Percentiles rank a stretch among this genome's conserved stretches.
Conservation (phyloP, 2,888 invertebrate species). For the Ptilodon capucinus region DNA sequence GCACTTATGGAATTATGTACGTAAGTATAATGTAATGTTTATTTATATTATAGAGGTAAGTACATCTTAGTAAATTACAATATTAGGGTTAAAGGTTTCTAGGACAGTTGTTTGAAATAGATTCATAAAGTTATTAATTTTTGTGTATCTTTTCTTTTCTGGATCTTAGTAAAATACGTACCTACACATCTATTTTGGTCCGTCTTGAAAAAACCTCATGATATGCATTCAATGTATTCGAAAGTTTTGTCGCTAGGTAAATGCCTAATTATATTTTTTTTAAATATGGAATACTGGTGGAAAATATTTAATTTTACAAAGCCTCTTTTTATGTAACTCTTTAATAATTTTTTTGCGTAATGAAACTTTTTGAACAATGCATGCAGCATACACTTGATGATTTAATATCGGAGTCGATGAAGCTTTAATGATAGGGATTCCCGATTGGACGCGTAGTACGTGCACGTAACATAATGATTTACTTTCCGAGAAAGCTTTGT, state of each 20-base stretch:
- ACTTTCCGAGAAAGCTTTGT: conserved; percentile 68
- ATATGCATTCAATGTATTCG: too few species aligned
- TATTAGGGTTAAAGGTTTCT: neutral
- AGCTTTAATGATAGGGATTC: conserved; percentile 55
- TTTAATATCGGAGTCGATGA: conserved; percentile 57
- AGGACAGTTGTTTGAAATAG: neutral
- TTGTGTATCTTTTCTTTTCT: too few species aligned
- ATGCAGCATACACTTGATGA: conserved; percentile 29
- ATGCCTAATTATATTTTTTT: too few species aligned
- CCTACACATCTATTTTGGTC: too few species aligned
- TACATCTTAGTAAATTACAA: conserved; percentile 13
- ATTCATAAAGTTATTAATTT: too few species aligned
- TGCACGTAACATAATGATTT: conserved; percentile 24
- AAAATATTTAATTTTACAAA: too few species aligned
- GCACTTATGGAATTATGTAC: conserved; percentile 33
- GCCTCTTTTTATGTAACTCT: neutral
- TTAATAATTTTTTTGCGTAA: conserved; percentile 3
- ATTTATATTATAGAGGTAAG: too few species aligned
- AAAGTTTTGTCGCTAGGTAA: too few species aligned
- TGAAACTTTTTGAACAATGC: conserved; percentile 32
- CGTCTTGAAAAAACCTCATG: too few species aligned
- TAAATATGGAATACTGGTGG: too few species aligned
- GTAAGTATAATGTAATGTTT: conserved; percentile 22
- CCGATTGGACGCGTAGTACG: conserved; percentile 54
- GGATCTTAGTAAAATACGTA: too few species aligned